Conservation (phyloP, 2,113 vertebrate genomes). For the Pogonocichla stellata region DNA sequence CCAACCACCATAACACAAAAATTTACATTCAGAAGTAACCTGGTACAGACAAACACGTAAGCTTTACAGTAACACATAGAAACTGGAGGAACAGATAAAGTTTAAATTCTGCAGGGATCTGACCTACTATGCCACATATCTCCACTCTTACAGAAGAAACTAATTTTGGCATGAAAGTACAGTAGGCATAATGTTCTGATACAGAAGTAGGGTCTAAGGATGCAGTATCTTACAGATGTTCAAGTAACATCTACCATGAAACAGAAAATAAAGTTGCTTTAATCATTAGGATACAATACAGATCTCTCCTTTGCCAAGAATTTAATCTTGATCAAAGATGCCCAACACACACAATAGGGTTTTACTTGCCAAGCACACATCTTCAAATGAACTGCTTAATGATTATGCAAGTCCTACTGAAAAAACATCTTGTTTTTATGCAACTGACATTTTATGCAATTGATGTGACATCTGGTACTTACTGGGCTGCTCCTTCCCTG, state of each 20-base stretch:
- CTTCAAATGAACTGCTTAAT: not conserved
- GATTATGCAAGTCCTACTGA: not conserved
- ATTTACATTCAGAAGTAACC: not conserved
- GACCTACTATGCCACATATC: not conserved
- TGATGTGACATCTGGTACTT: constrained; percentile 71
- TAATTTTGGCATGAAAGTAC: not conserved
- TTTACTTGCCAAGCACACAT: not conserved
- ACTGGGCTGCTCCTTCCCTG: constrained; percentile 96
- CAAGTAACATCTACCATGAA: not conserved
- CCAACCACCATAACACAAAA: not conserved
- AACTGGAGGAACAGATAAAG: not conserved
- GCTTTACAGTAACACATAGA: not conserved
- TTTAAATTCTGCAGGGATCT: not conserved
- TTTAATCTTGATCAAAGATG: not conserved
- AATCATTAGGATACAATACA: not conserved
- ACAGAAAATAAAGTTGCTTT: not conserved
- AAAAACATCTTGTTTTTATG: not conserved
- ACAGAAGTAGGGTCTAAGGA: not conserved
- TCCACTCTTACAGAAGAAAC: not conserved
- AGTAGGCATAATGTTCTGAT: not conserved
- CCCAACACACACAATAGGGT: not conserved
- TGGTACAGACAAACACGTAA: not conserved
- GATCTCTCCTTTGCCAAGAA: not conserved
- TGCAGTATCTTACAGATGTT: not conserved
- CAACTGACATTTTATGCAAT: not conserved